Base-by-base conservation (phyloP, 1,140 invertebrate species). In the Drosophila gunungcola region DNA sequence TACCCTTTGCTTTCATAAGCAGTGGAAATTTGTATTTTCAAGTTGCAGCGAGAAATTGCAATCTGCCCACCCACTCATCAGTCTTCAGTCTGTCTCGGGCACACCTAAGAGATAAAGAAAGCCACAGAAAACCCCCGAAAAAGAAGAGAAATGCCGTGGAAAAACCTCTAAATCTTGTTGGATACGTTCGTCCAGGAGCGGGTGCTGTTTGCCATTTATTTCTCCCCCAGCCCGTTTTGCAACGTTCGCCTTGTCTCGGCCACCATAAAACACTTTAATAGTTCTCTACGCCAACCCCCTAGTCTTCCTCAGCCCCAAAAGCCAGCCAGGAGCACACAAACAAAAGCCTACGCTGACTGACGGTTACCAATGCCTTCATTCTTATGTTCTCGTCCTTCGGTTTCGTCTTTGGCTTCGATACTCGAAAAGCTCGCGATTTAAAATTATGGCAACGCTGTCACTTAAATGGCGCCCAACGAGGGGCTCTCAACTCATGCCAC, bases 181-280 rank as follows among this genome's bases (percentile, higher is more conserved):
- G 60, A 46, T 32, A 46, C 65, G 45, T 9, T 58, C 43, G 54
- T 45, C 69, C 55, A 73, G 39, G 32, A 38, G 67, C 55, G 16
- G 41, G 39, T 46, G 53, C 53, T 72, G 46, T 46, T 61, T 61
- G 46, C 68, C 56, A 73, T 72, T 72, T 72, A 72, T 72, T 72
- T 72, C 52, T 54, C 32, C 62, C 51, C 60, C 61, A 49, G 62
- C 60, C 58, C 54, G 45, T 68, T 36, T 70, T 48, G 65, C 67
- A 70, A 45, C 65, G 68, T 57, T 69, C 65, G 77, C 53, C 82
- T 88, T 86, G 82, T 86, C 82, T 88, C 57, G 79, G 81, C 70
- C 69, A 78, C 83, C 74, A 86, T 86, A 86, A 86, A 86, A 86
- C 82, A 86, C 82, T 88, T 86, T 86, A 88, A 86, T 86, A 86